Base-by-base conservation (phyloP, 2,797 vertebrate species). In the Gephyroberyx darwinii region DNA sequence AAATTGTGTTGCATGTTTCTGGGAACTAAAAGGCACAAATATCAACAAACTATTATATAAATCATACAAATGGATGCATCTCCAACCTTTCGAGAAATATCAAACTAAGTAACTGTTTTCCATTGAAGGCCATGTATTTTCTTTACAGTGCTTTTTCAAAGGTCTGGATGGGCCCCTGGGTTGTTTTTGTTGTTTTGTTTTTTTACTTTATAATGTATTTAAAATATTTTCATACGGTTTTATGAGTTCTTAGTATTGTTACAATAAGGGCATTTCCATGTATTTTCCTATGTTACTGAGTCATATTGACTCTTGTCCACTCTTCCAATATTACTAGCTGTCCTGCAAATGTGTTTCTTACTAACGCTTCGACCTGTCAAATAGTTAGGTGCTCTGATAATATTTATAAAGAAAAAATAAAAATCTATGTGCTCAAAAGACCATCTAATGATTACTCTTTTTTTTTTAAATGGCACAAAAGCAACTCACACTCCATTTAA, bases 291-390 rank as follows among this genome's bases (percentile, higher is more conserved):
- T 81, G 70, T 89, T 84, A 85, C 7, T 93, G 92, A 92, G 94
- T 96, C 96, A 97, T 91, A 96, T 92, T 97, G 96, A 96, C 95
- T 96, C 83, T 56, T 78, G 71, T 66, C 19, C 86, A 81, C 71
- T 77, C 52, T 63, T 62, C 56, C 51, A 74, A 63, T 56, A 84
- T 64, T 85, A 63, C 65, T 56, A 75, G 75, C 73, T 92, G 86
- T 85, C 92, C 65, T 93, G 74, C 76, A 53, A 70, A 82, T 92
- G 66, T 90, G 84, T 83, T 69, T 85, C 81, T 84, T 69, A 84
- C 63, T 50, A 81, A 86, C 9, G 30, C 26, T 26, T 84, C 19
- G 54, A 20, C 53, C 64, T 71, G 35, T 77, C 33, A 84, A 75
- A 39, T 71, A 69, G 22, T 41, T 58, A 39, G 68, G 69, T 74